Evolutionary conservation across 2,888 invertebrate species (phyloP), one percentile per base, ranked within the genome.

Genomic region (Escarpia spicata): DNA sequence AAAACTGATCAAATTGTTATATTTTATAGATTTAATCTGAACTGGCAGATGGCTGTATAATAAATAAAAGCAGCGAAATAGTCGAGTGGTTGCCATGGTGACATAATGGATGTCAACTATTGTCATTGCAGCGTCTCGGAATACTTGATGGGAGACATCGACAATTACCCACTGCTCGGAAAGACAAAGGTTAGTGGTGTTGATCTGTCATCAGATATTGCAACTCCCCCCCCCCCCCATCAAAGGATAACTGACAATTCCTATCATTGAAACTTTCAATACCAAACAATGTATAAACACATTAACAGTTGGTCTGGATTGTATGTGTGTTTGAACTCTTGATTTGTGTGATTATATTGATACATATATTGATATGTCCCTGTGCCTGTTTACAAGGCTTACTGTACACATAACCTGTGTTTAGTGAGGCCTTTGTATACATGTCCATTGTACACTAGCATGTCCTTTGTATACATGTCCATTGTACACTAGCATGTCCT

Each of bases 61-160:
- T 75, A 26, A 75, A 75, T 2, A 75, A 0, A 26, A 75, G 26
- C 26, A 26, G 75, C 26, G 75, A 26, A 3, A 52, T 52, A 37
- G 10, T 92, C 8, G 15, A 52, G 12, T 43, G 43, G 44, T 91
- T 91, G 37, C 52, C 45, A 31, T 19, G 45, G 12, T 44, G 8
- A 52, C 6, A 12, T 43, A 89, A 90, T 43, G 12, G 6, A 37
- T 44, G 31, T 58, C 58, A 92, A 37, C 43, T 26, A 92, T 19
- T 90, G 31, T 26, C 75, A 4, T 92, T 92, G 93, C 95, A 97
- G 97, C 95, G 97, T 97, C 19, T 97, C 97, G 0, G 97, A 97
- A 93, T 97, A 97, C 94, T 95, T 97, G 93, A 97, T 97, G 97
- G 97, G 97, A 60, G 97, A 97, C 94, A 95, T 96, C 92, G 97